phyloP scores from a whole-genome alignment of 2,113 vertebrate species.

The Megaleporinus macrocephalus region DNA sequence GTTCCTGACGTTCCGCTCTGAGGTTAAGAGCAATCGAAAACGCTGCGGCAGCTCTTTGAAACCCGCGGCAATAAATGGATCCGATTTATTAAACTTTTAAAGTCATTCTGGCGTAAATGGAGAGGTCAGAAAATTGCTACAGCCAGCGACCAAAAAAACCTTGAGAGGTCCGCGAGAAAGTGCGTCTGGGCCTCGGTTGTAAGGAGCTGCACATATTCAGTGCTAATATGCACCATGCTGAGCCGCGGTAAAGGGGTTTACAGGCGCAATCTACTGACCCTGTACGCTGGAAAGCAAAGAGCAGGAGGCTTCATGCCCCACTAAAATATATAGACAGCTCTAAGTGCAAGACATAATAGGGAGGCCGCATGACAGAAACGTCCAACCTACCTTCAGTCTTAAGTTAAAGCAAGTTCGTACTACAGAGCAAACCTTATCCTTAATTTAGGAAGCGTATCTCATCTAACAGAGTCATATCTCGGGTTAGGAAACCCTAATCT shows the following conservation, averaged over 20 bases:
- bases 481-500: too few species aligned
- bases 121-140: not conserved
- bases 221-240: not conserved
- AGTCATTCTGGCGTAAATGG: not conserved
- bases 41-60: not conserved
- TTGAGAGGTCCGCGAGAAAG: too few species aligned
- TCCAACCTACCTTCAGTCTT: too few species aligned
- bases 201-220: not conserved
- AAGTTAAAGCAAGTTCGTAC: too few species aligned
- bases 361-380: too few species aligned
- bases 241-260: not conserved
- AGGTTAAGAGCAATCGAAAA: not conserved
- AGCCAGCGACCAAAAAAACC: not conserved
- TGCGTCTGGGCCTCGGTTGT: too few species aligned
- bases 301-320: not conserved
- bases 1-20: not conserved
- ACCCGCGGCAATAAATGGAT: not conserved
- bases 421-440: too few species aligned
- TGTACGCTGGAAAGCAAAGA: not conserved
- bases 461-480: too few species aligned
- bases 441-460: too few species aligned
- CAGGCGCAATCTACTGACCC: not conserved
- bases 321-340: not conserved
- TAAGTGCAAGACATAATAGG: not conserved
- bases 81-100: not conserved